phyloP scores from a whole-genome alignment of 2,797 vertebrate genomes.

The Centroberyx gerrardi region DNA sequence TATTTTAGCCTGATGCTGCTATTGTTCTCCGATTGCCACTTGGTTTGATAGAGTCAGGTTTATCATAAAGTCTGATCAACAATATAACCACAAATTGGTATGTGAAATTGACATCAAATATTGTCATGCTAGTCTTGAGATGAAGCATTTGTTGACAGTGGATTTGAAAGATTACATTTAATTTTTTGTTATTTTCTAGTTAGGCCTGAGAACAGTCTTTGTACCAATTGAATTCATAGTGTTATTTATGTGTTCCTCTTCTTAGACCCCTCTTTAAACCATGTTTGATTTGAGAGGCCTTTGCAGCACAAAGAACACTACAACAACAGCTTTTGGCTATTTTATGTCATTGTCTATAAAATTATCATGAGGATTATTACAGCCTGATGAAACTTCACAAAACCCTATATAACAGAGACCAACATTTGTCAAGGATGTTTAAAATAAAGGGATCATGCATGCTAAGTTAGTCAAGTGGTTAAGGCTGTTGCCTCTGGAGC shows the following conservation, averaged over 20 bases:
- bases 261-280: not conserved
- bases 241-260: not conserved
- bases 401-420: not conserved
- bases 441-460: no score
- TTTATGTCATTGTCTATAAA: slow-evolving; percentile 1
- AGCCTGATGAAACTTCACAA: not conserved
- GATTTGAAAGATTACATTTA: not conserved
- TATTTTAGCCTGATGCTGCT: slow-evolving; percentile 15
- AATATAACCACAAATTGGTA: not conserved
- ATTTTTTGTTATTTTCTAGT: no score
- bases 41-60: not conserved
- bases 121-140: not conserved
- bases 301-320: not conserved
- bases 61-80: not conserved
- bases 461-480: no score
- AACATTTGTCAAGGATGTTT: no score
- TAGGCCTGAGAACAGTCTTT: not conserved
- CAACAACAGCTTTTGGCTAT: not conserved
- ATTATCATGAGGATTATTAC: not conserved
- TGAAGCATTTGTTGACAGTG: not conserved
- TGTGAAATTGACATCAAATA: not conserved
- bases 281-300: not conserved
- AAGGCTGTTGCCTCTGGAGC: no score
- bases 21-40: not conserved
- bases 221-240: not conserved